These are phyloP conservation scores for Charanyca ferruginea DNA, from an alignment of 2,888 invertebrate species.

Conservation along the genomic window DNA sequence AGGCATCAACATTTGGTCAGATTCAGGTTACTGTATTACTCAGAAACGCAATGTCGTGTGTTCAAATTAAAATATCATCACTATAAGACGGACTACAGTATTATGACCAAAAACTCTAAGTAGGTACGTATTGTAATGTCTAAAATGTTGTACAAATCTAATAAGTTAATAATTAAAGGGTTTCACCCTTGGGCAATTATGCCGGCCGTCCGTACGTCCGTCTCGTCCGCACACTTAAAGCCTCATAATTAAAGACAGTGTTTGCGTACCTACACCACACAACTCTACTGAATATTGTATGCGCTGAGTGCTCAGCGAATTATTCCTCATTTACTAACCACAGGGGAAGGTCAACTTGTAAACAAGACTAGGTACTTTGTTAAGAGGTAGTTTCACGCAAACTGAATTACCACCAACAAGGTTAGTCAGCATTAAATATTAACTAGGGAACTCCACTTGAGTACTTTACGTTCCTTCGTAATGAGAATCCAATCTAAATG, in stretches of 20 bases:
- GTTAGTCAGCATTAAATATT: constrained; percentile 1
- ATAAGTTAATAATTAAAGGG: constrained; percentile 2
- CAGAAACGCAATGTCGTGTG: neutral
- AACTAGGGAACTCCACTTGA: neutral
- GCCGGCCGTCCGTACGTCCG: too few species aligned
- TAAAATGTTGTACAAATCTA: neutral
- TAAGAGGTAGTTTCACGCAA: constrained; percentile 15
- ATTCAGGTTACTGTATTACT: neutral
- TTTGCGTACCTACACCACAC: constrained; percentile 53
- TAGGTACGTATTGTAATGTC: neutral
- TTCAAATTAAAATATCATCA: neutral
- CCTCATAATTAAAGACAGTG: constrained; percentile 60
- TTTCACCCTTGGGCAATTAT: constrained; percentile 1
- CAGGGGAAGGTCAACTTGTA: constrained; percentile 28
- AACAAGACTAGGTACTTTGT: constrained; percentile 5
- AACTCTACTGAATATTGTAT: constrained; percentile 69
- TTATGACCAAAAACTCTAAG: neutral
- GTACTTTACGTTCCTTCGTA: neutral
- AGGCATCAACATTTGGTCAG: constrained; percentile 20
- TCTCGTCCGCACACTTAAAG: constrained; percentile 43
- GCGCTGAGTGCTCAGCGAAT: constrained; percentile 61
- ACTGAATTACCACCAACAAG: constrained; percentile 6
- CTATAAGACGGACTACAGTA: too few species aligned
- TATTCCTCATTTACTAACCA: constrained; percentile 66
- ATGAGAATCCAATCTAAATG: constrained; percentile 8